phyloP scores from a whole-genome alignment of 2,888 invertebrate species.

The Cartodere bifasciata region DNA sequence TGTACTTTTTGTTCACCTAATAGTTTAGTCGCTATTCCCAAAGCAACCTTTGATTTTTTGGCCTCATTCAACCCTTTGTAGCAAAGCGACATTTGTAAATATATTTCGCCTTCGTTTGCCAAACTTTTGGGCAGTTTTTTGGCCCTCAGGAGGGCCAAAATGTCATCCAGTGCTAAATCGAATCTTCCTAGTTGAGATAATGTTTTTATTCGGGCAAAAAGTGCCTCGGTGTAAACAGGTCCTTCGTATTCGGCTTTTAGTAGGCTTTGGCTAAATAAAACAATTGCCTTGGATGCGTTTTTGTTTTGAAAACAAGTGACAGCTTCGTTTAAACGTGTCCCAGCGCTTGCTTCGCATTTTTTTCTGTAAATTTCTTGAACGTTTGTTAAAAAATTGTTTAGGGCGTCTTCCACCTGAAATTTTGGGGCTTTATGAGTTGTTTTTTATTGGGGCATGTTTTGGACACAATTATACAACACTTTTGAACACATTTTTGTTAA shows the following conservation, averaged over 20 bases:
- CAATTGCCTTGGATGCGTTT: constrained; percentile 45
- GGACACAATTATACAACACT: neutral
- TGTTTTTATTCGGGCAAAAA: constrained; percentile 54
- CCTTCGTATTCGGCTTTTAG: constrained; percentile 56
- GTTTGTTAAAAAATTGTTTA: constrained; percentile 48
- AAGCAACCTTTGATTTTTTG: constrained; percentile 50
- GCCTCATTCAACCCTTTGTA: constrained; percentile 48
- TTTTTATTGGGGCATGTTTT: too few relatives aligned
- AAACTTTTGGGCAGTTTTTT: constrained; percentile 47
- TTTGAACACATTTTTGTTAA: constrained; percentile 11
- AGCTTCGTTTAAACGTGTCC: constrained; percentile 48
- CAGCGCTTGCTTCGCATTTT: constrained; percentile 51
- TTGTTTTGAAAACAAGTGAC: constrained; percentile 43
- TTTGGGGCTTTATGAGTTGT: too few relatives aligned
- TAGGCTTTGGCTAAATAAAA: constrained; percentile 58
- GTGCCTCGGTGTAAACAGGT: constrained; percentile 32
- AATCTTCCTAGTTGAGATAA: constrained; percentile 46
- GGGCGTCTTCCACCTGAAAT: constrained; percentile 28
- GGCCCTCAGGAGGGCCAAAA: constrained; percentile 50
- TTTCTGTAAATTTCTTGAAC: constrained; percentile 54
- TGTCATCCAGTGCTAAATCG: constrained; percentile 49
- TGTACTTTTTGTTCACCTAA: too few relatives aligned
- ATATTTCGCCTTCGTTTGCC: constrained; percentile 51
- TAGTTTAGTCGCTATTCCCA: constrained; percentile 49
- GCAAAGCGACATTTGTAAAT: constrained; percentile 56